A percentile compares a stretch with the other conserved stretches of the same genome.
Evolutionary conservation across 2,797 vertebrate species (phyloP).

Genomic region (Tarsius wallacei): DNA sequence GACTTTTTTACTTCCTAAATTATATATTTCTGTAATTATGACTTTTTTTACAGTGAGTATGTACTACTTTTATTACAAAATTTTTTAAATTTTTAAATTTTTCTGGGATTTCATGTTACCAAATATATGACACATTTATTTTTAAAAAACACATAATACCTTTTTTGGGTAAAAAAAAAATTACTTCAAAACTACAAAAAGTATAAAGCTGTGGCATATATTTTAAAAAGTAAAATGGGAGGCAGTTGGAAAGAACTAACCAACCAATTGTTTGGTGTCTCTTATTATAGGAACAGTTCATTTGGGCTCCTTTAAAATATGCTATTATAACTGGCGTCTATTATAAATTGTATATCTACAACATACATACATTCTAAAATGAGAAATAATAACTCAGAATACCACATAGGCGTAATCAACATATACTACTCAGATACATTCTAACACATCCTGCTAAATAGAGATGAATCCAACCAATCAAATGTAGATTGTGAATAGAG

Average conservation of each 20-base stretch:
- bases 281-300: conserved; percentile 18
- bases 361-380: conserved; percentile 22
- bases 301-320: background rate
- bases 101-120: conserved; percentile 67
- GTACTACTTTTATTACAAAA: conserved; percentile 44
- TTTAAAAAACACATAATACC: conserved; percentile 56
- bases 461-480: conserved; percentile 38
- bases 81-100: background rate
- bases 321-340: background rate
- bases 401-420: background rate
- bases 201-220: conserved; percentile 41
- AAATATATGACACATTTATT: conserved; percentile 56
- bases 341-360: conserved; percentile 51
- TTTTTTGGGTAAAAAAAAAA: conserved; percentile 63
- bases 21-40: conserved; percentile 3
- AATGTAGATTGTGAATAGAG: background rate
- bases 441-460: conserved; percentile 55
- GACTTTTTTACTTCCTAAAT: background rate
- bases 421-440: conserved; percentile 15
- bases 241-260: background rate
- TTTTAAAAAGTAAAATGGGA: conserved; percentile 55
- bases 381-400: conserved; percentile 42
- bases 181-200: conserved; percentile 58
- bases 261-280: background rate
- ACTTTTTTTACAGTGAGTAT: conserved; percentile 18